Percentiles rank a stretch among this genome's conserved stretches.
Evolutionary conservation across 2,888 invertebrate species (phyloP).

Genomic region (Schrankia costaestrigalis): DNA sequence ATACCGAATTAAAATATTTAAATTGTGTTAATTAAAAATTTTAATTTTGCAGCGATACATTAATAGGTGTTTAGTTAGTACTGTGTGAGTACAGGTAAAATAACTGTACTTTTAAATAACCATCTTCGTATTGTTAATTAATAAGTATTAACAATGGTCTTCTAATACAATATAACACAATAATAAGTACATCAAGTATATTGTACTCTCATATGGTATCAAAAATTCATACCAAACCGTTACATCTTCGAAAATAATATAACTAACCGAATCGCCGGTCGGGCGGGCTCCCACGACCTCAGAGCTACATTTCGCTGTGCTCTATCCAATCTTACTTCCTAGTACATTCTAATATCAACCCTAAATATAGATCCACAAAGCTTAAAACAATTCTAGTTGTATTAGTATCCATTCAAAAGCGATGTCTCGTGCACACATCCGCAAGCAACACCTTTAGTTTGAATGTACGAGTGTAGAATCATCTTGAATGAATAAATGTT

Average conservation of each 20-base stretch:
- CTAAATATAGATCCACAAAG: constrained; percentile 35
- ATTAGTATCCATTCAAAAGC: constrained; percentile 63
- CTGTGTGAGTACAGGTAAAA: too few relatives aligned
- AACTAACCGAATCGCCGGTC: constrained; percentile 67
- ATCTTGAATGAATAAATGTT: constrained; percentile 36
- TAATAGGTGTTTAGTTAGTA: too few relatives aligned
- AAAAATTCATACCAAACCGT: constrained; percentile 70
- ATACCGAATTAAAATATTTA: too few relatives aligned
- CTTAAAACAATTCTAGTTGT: constrained; percentile 38
- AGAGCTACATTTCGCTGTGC: constrained; percentile 70
- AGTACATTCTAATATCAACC: constrained; percentile 47
- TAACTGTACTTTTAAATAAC: too few relatives aligned
- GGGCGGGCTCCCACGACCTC: constrained; percentile 73
- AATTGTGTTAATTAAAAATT: too few relatives aligned
- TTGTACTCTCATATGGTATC: constrained; percentile 53
- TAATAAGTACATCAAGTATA: constrained; percentile 33
- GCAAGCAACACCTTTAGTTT: constrained; percentile 52
- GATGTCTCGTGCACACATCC: constrained; percentile 61
- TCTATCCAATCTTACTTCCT: constrained; percentile 76
- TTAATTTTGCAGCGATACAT: too few relatives aligned
- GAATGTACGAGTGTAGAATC: constrained; percentile 46
- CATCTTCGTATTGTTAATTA: too few relatives aligned
- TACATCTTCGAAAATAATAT: constrained; percentile 60
- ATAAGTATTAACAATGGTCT: too few relatives aligned
- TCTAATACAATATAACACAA: too few relatives aligned